Conservation (phyloP, 2,113 vertebrate species). For the Toxostoma redivivum region DNA sequence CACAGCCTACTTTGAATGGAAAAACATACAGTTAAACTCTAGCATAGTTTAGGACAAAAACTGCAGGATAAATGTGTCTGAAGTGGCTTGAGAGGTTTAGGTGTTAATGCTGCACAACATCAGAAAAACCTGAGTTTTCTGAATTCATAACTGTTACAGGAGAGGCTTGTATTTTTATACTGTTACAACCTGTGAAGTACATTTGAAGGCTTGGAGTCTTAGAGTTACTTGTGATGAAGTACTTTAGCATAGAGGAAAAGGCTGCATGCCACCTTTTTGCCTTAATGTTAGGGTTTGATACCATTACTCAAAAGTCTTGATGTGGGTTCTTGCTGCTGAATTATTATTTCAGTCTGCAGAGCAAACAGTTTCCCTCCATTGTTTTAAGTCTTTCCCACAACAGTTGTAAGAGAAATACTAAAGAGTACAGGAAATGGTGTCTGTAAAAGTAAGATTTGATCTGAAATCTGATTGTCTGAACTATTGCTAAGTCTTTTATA, state of each 20-base stretch:
- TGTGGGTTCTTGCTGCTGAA: background rate
- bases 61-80: background rate
- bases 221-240: background rate
- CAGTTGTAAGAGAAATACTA: background rate
- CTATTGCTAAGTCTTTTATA: background rate
- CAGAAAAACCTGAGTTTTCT: background rate
- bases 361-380: constrained; percentile 5
- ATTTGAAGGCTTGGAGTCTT: background rate
- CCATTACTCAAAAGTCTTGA: background rate
- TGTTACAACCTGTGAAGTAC: fast-evolving
- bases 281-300: background rate
- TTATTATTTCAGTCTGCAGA: background rate
- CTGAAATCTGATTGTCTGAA: background rate
- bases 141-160: background rate
- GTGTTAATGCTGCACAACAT: background rate
- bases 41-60: background rate
- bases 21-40: background rate
- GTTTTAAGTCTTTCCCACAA: background rate
- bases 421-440: background rate
- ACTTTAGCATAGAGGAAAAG: background rate
- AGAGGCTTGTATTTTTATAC: background rate
- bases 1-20: background rate
- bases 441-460: constrained; percentile 8
- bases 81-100: background rate
- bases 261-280: background rate